Evolutionary conservation across 2,113 vertebrate genomes (phyloP), one percentile per base, ranked within the genome.

Genomic region (Hipposideros armiger): DNA sequence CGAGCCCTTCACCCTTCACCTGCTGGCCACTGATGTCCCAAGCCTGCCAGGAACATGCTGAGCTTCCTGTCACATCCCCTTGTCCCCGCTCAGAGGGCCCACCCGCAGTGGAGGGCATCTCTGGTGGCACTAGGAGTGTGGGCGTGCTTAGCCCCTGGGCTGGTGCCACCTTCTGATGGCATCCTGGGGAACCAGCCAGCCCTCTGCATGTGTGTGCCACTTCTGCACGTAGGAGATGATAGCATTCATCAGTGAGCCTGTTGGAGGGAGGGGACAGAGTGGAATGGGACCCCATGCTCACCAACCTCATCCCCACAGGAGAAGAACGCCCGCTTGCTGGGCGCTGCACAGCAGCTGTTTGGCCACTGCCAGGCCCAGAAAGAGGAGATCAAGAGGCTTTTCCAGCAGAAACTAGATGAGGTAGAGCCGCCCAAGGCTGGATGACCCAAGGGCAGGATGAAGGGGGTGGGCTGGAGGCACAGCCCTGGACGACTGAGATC

Each of bases 381-480:
- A 96, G 99, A 99, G 94, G 99, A 99, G 97, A 99, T 99, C 97
- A 99, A 99, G 83, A 98, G 99, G 58, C 99, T 99, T 60, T 99
- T 99, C 96, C 99, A 99, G 98, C 99, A 99, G 98, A 99, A 99
- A 96, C 98, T 99, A 40, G 99, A 99, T 66, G 99, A 99, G 99
- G 99, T 99, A 98, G 58, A 47, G 40, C 52, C 3, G 3, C 77
- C 16, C 54, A 11, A 32, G 58, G 40, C 58, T 16, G 5, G n/a
- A 42, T 58, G 62, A 30, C 24, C 47, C 40, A 13, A 17, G n/a
- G 17, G 36, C 32, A 40, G 72, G 45, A 74, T n/a, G 3, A 7
- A 50, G 45, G 22, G 4, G 4, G 82, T 36, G 36, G 17, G 32
- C 5, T 13, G 74, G 42, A 58, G 30, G 6, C 26, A 1, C 40